These are phyloP conservation scores for Harpagus bidentatus DNA, from an alignment of 2,113 vertebrate genomes.

Conservation along the genomic window DNA sequence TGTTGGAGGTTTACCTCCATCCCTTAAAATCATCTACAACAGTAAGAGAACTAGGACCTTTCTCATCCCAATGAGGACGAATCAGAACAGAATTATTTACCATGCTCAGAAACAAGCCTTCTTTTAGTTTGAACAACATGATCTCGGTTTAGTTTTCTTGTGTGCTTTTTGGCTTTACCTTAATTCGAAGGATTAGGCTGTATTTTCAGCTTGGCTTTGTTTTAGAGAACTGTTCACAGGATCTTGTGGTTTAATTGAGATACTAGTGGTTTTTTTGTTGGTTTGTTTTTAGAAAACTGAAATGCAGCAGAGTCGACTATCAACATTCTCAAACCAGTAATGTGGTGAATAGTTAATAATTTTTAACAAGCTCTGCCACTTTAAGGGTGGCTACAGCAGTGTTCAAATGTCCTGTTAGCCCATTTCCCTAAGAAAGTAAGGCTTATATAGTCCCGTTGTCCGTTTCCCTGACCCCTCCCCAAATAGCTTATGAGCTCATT, in stretches of 20 bases:
- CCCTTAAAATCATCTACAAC: background rate
- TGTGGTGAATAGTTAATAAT: background rate
- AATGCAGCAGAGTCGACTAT: background rate
- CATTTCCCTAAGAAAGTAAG: background rate
- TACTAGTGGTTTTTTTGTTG: background rate
- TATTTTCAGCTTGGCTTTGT: background rate
- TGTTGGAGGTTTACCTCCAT: background rate
- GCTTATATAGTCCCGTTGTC: background rate
- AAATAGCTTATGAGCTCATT: background rate
- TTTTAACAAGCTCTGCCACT: background rate
- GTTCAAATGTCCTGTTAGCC: background rate
- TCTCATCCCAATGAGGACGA: background rate
- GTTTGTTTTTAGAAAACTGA: background rate
- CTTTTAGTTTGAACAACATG: background rate
- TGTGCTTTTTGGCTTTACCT: background rate
- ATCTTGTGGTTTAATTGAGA: background rate
- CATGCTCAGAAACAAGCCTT: background rate
- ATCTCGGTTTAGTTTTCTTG: background rate
- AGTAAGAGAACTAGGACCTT: background rate
- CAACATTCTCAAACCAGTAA: background rate
- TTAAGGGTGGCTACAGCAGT: background rate
- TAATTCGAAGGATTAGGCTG: background rate
- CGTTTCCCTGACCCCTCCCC: background rate
- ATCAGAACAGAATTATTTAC: background rate
- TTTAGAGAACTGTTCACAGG: background rate